phyloP scores from a whole-genome alignment of 1,140 invertebrate species.

The Leptopilina boulardi region DNA sequence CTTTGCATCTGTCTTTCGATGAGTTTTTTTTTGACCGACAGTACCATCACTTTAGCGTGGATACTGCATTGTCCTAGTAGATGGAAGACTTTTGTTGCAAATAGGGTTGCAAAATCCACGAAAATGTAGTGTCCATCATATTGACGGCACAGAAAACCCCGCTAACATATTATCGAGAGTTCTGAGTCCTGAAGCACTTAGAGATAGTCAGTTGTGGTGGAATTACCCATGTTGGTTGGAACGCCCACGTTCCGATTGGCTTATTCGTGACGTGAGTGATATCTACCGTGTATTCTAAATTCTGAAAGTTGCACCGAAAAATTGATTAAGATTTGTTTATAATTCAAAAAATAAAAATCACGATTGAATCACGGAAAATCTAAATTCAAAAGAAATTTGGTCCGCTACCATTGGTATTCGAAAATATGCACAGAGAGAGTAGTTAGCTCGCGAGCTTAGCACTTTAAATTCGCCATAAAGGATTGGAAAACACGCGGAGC shows the following conservation, averaged over 20 bases:
- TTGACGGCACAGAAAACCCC: conserved; percentile 28
- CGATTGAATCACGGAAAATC: too few species aligned
- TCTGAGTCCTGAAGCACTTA: not conserved
- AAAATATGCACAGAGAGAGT: too few species aligned
- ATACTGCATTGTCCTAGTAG: conserved; percentile 44
- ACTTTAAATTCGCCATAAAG: conserved; percentile 63
- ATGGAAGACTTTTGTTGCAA: conserved; percentile 54
- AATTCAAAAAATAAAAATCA: too few species aligned
- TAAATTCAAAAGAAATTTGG: too few species aligned
- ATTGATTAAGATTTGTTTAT: too few species aligned
- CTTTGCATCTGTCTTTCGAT: conserved; percentile 31
- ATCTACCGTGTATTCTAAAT: too few species aligned
- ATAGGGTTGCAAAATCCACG: conserved; percentile 66
- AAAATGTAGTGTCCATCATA: conserved; percentile 38
- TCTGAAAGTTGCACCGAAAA: too few species aligned
- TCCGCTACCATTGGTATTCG: too few species aligned
- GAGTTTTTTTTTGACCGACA: conserved; percentile 62
- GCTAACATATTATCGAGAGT: conserved; percentile 36
- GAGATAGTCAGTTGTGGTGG: conserved; percentile 31
- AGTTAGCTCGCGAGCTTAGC: too few species aligned
- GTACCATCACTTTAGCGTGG: conserved; percentile 59
- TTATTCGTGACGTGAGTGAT: not conserved
- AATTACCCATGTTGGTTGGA: conserved; percentile 36
- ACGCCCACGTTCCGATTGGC: conserved; percentile 16
- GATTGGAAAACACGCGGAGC: conserved; percentile 45